Conservation (phyloP, 2,888 invertebrate genomes). For the Leptogaster cylindrica region DNA sequence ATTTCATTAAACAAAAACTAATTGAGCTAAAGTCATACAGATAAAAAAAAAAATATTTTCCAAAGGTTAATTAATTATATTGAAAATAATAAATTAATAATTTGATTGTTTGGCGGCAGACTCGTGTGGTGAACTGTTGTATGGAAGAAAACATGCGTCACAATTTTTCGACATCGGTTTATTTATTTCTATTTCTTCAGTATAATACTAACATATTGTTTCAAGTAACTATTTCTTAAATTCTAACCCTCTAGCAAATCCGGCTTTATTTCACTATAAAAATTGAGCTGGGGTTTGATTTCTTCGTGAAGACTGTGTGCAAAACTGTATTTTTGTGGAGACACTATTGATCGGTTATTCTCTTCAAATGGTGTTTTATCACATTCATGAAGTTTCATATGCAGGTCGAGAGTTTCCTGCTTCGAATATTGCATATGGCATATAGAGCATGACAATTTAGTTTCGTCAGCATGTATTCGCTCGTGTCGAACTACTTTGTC, state of each 20-base stretch:
- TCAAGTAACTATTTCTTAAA: too few relatives aligned
- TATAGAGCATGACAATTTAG: constrained; percentile 69
- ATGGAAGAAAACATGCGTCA: too few relatives aligned
- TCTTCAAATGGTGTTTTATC: constrained; percentile 29
- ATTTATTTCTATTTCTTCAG: too few relatives aligned
- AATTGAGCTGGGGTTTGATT: constrained; percentile 47
- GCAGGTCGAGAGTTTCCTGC: constrained; percentile 55
- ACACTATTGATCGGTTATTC: not conserved
- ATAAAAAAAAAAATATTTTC: too few relatives aligned
- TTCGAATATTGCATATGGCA: constrained; percentile 62
- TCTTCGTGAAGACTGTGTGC: constrained; percentile 6
- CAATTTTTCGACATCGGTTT: too few relatives aligned
- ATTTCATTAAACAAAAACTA: too few relatives aligned
- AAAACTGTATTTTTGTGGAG: not conserved
- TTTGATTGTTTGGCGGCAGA: too few relatives aligned
- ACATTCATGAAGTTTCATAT: constrained; percentile 56
- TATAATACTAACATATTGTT: too few relatives aligned
- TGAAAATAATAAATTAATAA: too few relatives aligned
- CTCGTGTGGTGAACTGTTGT: too few relatives aligned
- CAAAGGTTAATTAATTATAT: too few relatives aligned
- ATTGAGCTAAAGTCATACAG: too few relatives aligned
- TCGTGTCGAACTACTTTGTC: constrained; percentile 74
- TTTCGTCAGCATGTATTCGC: constrained; percentile 69
- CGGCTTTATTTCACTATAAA: constrained; percentile 59
- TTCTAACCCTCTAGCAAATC: constrained; percentile 53